phyloP scores from a whole-genome alignment of 2,888 invertebrate genomes.

The Trissolcus brochymenae region DNA sequence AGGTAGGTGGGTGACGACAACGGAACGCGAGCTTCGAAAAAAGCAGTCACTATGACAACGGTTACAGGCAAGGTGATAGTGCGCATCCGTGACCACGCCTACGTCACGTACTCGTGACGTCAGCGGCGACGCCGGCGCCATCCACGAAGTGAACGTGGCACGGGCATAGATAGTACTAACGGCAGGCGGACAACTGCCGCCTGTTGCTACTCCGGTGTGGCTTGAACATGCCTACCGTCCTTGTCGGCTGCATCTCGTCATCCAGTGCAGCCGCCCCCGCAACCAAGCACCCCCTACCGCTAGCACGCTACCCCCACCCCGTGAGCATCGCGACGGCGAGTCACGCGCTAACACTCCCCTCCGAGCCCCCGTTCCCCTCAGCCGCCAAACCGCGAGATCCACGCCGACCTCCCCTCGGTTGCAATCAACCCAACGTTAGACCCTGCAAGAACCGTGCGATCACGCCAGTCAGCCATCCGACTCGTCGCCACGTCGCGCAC shows the following conservation, averaged over 20 bases:
- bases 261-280: constrained; percentile 15
- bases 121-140: constrained; percentile 68
- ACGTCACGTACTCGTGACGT: constrained; percentile 74
- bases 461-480: constrained; percentile 75
- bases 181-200: constrained; percentile 65
- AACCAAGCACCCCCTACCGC: constrained; percentile 28
- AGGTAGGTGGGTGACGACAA: constrained; percentile 65
- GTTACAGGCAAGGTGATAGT: constrained; percentile 75
- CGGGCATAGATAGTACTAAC: constrained; percentile 59
- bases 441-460: constrained; percentile 69
- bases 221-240: constrained; percentile 45
- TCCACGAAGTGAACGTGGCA: constrained; percentile 66
- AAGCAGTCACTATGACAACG: constrained; percentile 75
- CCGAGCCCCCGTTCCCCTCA: constrained; percentile 21
- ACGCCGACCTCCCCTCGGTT: constrained; percentile 57
- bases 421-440: constrained; percentile 68
- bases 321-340: constrained; percentile 69
- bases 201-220: constrained; percentile 72
- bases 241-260: constrained; percentile 26
- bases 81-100: constrained; percentile 77
- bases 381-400: constrained; percentile 30
- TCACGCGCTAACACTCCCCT: constrained; percentile 61
- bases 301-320: constrained; percentile 47
- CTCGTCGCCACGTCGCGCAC: constrained; percentile 72
- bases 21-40: constrained; percentile 70